Base-by-base conservation (phyloP, 1,140 invertebrate species). In the Melanaphis sacchari region DNA sequence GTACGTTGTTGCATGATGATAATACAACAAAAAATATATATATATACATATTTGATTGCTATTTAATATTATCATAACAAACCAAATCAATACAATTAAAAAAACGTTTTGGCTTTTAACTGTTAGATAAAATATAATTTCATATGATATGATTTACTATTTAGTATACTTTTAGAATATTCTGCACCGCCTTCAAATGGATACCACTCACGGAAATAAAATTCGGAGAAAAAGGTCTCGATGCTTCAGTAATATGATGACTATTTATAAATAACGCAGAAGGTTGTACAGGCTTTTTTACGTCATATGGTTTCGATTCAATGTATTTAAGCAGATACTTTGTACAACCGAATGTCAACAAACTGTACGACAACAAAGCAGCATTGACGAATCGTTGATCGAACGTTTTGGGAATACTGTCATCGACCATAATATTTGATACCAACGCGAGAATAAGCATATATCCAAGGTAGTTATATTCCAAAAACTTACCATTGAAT, bases 231-330 rank as follows among this genome's bases (percentile, higher is more conserved):
- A 94, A 52, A 11, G 95, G 94, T 93, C 94, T 93, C 31, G 94
- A 93, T 52, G 94, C 90, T 18, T 94, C 91, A 21, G 46, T 84
- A 0, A 90, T 93, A 76, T 94, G 94, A 93, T 95, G 95, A 22
- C 93, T 94, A 93, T 95, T 97, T 0, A 96, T 5, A 26, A 92
- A 84, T n/a, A 82, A 24, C 4, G 40, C 5, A 0, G 92, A 94
- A 26, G 94, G 93, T 21, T 11, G n/a, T 11, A 90, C 52, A 15
- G 90, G 84, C 8, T 40, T 22, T 2, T 43, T 46, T 21, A 18
- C 41, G 11, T 84, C 91, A 11, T 49, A 84, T 6, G 36, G 43
- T 38, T 38, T 15, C 6, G 43, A 36, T 7, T 36, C 85, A n/a
- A 15, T 76, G 6, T 11, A 8, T 26, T 22, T 43, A 8, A 46